These are phyloP conservation scores for Eptatretus atami DNA, from an alignment of 2,797 vertebrate species.

Conservation along the genomic window DNA sequence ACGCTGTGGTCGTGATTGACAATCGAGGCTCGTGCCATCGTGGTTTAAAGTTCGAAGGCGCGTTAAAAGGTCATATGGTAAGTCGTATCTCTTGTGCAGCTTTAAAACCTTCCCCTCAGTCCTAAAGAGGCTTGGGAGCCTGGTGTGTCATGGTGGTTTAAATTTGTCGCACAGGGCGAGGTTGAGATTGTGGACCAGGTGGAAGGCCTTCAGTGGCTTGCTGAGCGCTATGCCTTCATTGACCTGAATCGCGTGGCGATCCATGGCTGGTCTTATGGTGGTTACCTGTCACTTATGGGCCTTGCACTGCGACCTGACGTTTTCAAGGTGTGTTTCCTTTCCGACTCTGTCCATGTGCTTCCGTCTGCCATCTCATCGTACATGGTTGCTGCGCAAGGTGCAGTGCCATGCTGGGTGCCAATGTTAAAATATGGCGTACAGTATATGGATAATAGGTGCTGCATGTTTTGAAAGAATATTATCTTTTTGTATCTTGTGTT, in stretches of 20 bases:
- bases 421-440: too few species aligned
- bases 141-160: too few species aligned
- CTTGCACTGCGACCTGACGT: slow-evolving; percentile 64
- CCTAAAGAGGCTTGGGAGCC: too few species aligned
- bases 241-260: slow-evolving; percentile 71
- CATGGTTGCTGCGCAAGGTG: too few species aligned
- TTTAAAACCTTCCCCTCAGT: too few species aligned
- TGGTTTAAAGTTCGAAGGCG: slow-evolving; percentile 68
- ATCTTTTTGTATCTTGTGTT: too few species aligned
- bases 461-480: too few species aligned
- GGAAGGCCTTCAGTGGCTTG: slow-evolving; percentile 65
- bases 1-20: slow-evolving; percentile 72
- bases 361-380: too few species aligned
- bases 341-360: too few species aligned
- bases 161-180: slow-evolving; percentile 29
- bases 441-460: too few species aligned
- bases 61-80: slow-evolving; percentile 91
- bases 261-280: slow-evolving; percentile 84
- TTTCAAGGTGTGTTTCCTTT: slow-evolving; percentile 43
- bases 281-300: slow-evolving; percentile 86
- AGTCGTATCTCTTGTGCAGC: slow-evolving; percentile 6
- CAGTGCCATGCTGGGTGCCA: too few species aligned
- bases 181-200: slow-evolving; percentile 96
- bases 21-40: slow-evolving; percentile 73
- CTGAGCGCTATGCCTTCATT: slow-evolving; percentile 67